A percentile compares a stretch with the other conserved stretches of the same genome.
phyloP scores from a whole-genome alignment of 2,113 vertebrate genomes.

The Micronycteris hirsuta region DNA sequence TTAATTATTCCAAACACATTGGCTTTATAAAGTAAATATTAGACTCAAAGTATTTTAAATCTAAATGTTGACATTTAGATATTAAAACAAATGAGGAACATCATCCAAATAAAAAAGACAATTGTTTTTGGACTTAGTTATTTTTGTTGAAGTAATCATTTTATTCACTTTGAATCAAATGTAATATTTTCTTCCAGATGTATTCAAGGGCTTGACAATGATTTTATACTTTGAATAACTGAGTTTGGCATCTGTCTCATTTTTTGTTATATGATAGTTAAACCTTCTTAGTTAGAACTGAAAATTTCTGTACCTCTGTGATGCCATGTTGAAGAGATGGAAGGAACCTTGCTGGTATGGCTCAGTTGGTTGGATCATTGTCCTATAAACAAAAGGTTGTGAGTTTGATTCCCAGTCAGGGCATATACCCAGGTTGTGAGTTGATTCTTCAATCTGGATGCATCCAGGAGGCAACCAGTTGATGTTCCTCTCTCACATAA shows the following conservation, averaged over 20 bases:
- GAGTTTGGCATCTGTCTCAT: not conserved
- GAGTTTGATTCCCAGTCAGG: too few relatives aligned
- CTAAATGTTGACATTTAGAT: not conserved
- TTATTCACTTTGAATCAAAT: not conserved
- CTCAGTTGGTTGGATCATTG: too few relatives aligned
- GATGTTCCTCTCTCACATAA: too few relatives aligned
- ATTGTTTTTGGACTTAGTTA: not conserved
- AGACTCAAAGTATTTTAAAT: not conserved
- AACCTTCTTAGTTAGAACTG: not conserved
- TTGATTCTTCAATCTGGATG: too few relatives aligned
- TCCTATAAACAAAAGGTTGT: too few relatives aligned
- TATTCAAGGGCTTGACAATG: not conserved
- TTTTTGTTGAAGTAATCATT: not conserved
- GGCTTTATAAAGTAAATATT: not conserved
- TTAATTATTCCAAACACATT: not conserved
- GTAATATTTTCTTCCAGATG: not conserved
- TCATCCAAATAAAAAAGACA: not conserved
- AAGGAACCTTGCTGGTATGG: not conserved
- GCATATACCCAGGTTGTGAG: too few relatives aligned
- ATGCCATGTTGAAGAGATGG: not conserved
- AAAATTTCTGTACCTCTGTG: not conserved
- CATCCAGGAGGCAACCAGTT: too few relatives aligned
- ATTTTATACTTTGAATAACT: not conserved
- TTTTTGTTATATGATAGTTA: not conserved
- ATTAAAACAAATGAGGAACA: not conserved